Conservation (phyloP, 2,113 vertebrate species). For the Verasper variegatus region DNA sequence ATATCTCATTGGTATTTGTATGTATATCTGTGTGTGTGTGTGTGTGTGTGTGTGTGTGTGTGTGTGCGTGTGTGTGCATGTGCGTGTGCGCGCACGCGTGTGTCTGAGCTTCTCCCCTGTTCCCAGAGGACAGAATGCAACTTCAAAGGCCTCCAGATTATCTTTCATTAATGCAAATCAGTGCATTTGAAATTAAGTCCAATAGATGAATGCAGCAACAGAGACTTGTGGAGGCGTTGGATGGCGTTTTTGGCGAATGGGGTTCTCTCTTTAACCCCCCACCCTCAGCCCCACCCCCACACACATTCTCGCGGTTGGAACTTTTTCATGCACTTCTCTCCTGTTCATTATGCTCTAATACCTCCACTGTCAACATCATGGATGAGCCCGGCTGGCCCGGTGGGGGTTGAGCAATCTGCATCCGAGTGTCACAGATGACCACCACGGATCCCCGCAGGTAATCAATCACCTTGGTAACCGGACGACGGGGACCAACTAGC, state of each 20-base stretch:
- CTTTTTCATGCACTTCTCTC: slow-evolving; percentile 36
- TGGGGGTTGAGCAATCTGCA: slow-evolving; percentile 58
- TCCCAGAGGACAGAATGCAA: slow-evolving; percentile 65
- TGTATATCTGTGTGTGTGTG: slow-evolving; percentile 16
- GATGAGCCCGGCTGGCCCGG: slow-evolving; percentile 38
- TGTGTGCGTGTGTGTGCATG: slow-evolving; percentile 21
- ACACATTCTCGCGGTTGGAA: neutral
- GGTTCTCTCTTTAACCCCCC: slow-evolving; percentile 12
- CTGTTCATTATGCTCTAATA: slow-evolving; percentile 54
- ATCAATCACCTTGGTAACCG: slow-evolving; percentile 74
- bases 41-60: slow-evolving; percentile 18
- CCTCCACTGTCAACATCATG: slow-evolving; percentile 52
- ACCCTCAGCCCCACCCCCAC: neutral
- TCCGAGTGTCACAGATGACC: slow-evolving; percentile 68
- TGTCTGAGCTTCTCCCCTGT: slow-evolving; percentile 32
- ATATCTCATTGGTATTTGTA: slow-evolving; percentile 40
- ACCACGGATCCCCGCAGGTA: slow-evolving; percentile 46
- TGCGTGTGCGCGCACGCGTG: no score
- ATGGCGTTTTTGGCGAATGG: no score
- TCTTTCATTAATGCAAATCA: slow-evolving; percentile 77
- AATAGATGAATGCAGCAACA: slow-evolving; percentile 52
- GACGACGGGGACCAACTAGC: slow-evolving; percentile 67
- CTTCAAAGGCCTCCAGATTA: slow-evolving; percentile 73
- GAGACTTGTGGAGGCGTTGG: slow-evolving; percentile 38
- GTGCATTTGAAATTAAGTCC: slow-evolving; percentile 58